Percentiles rank a stretch among this genome's conserved stretches.
Evolutionary conservation across 2,797 vertebrate genomes (phyloP).

Genomic region (Neostethus bicornis): DNA sequence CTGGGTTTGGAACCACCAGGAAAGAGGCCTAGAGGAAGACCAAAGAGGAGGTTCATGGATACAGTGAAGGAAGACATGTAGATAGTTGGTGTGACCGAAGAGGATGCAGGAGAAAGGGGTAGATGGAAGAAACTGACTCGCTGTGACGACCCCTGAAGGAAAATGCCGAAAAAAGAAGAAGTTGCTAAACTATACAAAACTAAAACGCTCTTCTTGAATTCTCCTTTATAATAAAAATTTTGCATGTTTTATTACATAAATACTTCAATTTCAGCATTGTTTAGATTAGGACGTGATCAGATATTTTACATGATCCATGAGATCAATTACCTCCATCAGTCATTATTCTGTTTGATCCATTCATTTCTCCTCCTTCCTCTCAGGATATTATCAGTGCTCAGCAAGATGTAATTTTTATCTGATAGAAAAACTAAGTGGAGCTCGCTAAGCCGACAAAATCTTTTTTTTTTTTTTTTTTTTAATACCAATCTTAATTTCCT

Average conservation of each 20-base stretch:
- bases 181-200: too few relatives aligned
- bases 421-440: constrained; percentile 29
- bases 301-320: constrained; percentile 26
- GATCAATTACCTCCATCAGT: constrained; percentile 57
- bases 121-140: too few relatives aligned
- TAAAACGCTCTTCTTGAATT: background rate
- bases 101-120: too few relatives aligned
- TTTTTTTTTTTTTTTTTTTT: constrained; percentile 11
- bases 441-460: constrained; percentile 6
- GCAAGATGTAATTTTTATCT: constrained; percentile 24
- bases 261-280: constrained; percentile 7
- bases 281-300: constrained; percentile 34
- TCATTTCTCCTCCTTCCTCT: constrained; percentile 41
- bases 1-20: too few relatives aligned
- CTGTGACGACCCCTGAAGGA: too few relatives aligned
- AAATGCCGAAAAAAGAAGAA: too few relatives aligned
- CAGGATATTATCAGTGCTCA: constrained; percentile 37
- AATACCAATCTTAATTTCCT: constrained; percentile 33
- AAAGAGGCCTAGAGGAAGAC: too few relatives aligned
- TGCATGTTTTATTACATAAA: background rate
- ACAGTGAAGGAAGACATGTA: too few relatives aligned
- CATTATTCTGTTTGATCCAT: constrained; percentile 25
- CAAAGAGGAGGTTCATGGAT: too few relatives aligned
- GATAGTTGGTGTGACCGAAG: too few relatives aligned
- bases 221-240: too few relatives aligned